Base-by-base conservation (phyloP, 2,888 invertebrate genomes). In the Cepaea hortensis region DNA sequence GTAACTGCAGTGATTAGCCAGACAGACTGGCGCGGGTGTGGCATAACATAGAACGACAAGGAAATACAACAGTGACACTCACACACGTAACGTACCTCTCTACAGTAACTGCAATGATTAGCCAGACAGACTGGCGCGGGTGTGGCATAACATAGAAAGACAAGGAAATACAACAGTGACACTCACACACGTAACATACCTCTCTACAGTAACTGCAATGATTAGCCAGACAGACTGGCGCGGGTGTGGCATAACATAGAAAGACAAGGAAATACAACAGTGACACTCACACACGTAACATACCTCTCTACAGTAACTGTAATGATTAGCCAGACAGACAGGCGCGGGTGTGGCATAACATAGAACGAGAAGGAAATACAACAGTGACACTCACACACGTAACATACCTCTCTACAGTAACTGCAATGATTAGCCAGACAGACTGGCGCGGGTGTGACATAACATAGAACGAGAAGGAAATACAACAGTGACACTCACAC, bases 1-100 rank as follows among this genome's bases (percentile, higher is more conserved):
- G 94, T 94, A 9, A 94, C 92, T 0, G 94, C 93, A 18, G 94
- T 92, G 77, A 94, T 94, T 15, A 94, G 89, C 94, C 94, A 94
- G 9, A 93, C 94, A 9, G 93, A 93, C 77, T n/a, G 35, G 35
- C 35, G 35, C 35, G 35, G 35, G 0, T 35, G 35, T 35, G 35
- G 35, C 48, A 15, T 7, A n/a, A 35, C 23, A 23, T 9, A 73
- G 73, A 23, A 5, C 7, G 6, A 23, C n/a, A n/a, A 23, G 23
- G 4, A 13, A 11, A 23, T 7, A 23, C 73, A 73, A 23, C 70
- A 70, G 15, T 70, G n/a, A 70, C 7, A n/a, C 23, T 9, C 35
- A 35, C 6, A 23, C 35, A 23, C 6, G 18, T 20, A 2, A 4
- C 6, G 23, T 77, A 82, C 85, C 85, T 85, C 86, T 94, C 94